phyloP scores from a whole-genome alignment of 2,888 invertebrate species.

The Polylopha cassiicola region DNA sequence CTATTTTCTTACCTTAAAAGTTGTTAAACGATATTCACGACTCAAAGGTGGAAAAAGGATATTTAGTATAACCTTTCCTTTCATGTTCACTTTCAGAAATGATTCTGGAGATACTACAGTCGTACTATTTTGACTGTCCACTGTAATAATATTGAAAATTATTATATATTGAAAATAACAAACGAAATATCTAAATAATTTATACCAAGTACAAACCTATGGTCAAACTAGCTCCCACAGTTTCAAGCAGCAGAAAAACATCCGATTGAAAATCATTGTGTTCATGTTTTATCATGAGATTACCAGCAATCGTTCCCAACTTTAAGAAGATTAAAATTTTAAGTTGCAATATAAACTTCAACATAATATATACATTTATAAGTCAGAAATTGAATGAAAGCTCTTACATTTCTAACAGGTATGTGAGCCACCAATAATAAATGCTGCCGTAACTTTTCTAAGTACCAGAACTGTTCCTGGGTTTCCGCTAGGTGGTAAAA shows the following conservation, averaged over 20 bases:
- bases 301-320: constrained; percentile 83
- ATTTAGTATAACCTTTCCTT: constrained; percentile 46
- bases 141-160: constrained; percentile 31
- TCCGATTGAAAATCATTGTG: constrained; percentile 84
- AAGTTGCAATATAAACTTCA: too few species aligned
- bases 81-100: constrained; percentile 63
- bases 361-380: background rate
- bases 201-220: constrained; percentile 35
- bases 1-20: constrained; percentile 50
- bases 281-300: constrained; percentile 81
- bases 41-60: constrained; percentile 43
- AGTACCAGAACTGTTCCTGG: constrained; percentile 74
- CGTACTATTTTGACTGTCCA: constrained; percentile 28
- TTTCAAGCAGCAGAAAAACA: constrained; percentile 73
- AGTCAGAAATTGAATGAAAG: background rate
- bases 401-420: constrained; percentile 83
- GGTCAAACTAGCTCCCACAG: constrained; percentile 45
- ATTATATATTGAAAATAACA: background rate
- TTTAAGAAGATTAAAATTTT: constrained; percentile 35
- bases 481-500: constrained; percentile 50
- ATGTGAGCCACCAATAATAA: constrained; percentile 84
- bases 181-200: background rate
- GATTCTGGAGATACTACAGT: constrained; percentile 49
- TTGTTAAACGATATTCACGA: constrained; percentile 30
- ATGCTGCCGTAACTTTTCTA: constrained; percentile 78